Base-by-base conservation (phyloP, 2,888 invertebrate species). In the Dexiosoma caninum region DNA sequence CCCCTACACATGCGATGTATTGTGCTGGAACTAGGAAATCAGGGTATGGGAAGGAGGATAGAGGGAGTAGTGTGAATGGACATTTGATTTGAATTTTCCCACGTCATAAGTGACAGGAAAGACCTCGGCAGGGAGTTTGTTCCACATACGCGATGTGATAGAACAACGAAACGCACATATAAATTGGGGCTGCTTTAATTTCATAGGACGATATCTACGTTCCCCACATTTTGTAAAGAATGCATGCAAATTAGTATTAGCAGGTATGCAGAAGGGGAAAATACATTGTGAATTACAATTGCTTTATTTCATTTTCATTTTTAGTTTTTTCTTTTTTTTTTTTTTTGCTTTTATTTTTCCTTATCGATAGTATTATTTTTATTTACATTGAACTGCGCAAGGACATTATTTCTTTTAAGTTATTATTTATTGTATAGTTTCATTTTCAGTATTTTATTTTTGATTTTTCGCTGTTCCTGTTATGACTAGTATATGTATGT, bases 321-420 rank as follows among this genome's bases (percentile, higher is more conserved):
- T 70, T 23, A 32, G 32, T 21, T 51, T 12, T 62, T 4, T 21
- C n/a, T n/a, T 66, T 35, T 66, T 8, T 7, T 49, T 9, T 51
- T 12, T 70, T 27, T 44, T 46, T 23, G 42, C 10, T 53, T 2
- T 23, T 42, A 10, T 4, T 21, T 78, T 62, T 70, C 51, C 27
- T 37, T 74, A 71, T 75, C 62, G 64, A 70, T 77, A 62, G 60
- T 44, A 42, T 44, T 53, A 75, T 59, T 57, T 62, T 66, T 70
- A 75, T 76, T 81, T 69, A 81, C 81, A 81, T 71, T 85, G 86
- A 87, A 87, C 88, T 88, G 89, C 89, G 89, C 88, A 88, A 88
- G 88, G 88, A 88, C 89, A 86, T 85, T 80, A 49, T 32, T 78
- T 71, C 51, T 55, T 64, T 59, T 30, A 14, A 37, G 12, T 37